Base-by-base conservation (phyloP, 2,113 vertebrate genomes). In the Aldabrachelys gigantea region DNA sequence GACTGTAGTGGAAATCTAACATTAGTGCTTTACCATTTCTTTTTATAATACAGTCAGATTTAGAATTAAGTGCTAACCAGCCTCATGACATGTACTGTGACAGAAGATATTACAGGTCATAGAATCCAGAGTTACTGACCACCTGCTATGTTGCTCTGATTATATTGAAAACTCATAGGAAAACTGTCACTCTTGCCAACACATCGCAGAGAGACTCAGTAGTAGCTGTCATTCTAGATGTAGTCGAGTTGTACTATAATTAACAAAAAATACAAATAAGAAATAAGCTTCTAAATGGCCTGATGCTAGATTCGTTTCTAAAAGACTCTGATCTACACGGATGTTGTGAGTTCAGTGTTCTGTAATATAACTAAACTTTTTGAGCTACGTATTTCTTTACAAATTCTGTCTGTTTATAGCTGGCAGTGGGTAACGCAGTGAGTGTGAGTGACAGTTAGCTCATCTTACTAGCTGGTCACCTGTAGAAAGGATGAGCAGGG, bases 31-130 rank as follows among this genome's bases (percentile, higher is more conserved):
- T 90, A 22, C 19, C 50, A 10, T 80, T 69, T 47, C 38, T 49
- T 38, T 85, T 81, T 25, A 21, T 1, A 10, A 69, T 31, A 29
- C 62, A 86, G 50, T 86, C 53, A 83, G 53, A 89, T 27, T 90
- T 94, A 89, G 83, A 96, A 93, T 78, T 87, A 94, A 96, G 91
- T 86, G 62, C 88, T 95, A 93, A 92, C 65, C 53, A 84, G 82
- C 90, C 88, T 91, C 35, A 38, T 80, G 84, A 93, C 65, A 80
- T 95, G 57, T 85, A 49, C 38, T 92, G 87, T 95, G 93, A 92
- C 94, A 95, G 88, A 91, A 95, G 89, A 96, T 93, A 97, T 91
- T 92, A 82, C 22, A 62, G 31, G 53, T 90, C 84, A 80, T 75
- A 62, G 86, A 83, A 91, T 80, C 38, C 87, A 87, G 88, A 94